These are phyloP conservation scores for Coendou prehensilis DNA, from an alignment of 2,797 vertebrate species.

Conservation along the genomic window DNA sequence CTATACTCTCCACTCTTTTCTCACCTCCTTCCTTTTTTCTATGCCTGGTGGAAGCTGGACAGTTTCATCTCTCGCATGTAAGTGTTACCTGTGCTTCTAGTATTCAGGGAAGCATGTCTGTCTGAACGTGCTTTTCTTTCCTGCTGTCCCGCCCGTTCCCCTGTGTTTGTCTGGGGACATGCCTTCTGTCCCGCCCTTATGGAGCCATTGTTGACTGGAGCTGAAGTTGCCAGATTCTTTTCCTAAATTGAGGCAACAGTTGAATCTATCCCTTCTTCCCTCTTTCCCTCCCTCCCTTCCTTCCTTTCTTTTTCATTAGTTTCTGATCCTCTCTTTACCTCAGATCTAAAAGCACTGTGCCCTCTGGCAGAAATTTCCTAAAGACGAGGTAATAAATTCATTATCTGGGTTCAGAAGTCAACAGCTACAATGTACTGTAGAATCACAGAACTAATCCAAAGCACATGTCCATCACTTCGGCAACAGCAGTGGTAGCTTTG, in stretches of 20 bases:
- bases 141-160: constrained; percentile 55
- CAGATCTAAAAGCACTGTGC: constrained; percentile 35
- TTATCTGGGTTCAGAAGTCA: constrained; percentile 47
- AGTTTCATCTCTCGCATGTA: constrained; percentile 91
- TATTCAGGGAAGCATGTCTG: constrained; percentile 66
- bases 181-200: background rate
- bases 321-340: constrained; percentile 17
- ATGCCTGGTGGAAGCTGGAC: constrained; percentile 89
- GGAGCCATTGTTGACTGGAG: constrained; percentile 17
- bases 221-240: constrained; percentile 54
- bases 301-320: background rate
- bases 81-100: constrained; percentile 89
- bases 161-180: constrained; percentile 17
- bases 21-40: constrained; percentile 91
- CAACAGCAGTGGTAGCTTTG: background rate
- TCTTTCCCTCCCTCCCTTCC: background rate
- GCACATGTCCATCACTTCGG: background rate
- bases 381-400: constrained; percentile 31
- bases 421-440: constrained; percentile 1
- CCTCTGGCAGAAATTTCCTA: constrained; percentile 59
- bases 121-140: constrained; percentile 63
- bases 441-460: constrained; percentile 29
- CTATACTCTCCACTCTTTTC: constrained; percentile 89
- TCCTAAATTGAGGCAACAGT: constrained; percentile 57
- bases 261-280: background rate